Percentiles rank a stretch among this genome's conserved stretches.
These are phyloP conservation scores for Pachyrhynchus sulphureomaculatus DNA, from an alignment of 1,140 invertebrate genomes.

Conservation along the genomic window DNA sequence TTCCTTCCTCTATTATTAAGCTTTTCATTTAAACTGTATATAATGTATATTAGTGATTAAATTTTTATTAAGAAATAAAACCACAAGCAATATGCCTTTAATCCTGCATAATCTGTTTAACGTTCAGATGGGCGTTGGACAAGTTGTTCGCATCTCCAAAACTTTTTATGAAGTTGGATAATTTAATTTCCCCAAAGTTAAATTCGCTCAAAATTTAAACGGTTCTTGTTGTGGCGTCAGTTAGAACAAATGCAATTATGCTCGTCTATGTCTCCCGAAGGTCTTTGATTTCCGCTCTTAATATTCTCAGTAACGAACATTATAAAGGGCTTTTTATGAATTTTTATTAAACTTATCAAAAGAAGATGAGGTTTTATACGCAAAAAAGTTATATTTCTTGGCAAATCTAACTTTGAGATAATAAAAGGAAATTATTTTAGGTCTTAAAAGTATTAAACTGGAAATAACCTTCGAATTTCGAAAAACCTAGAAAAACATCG, in stretches of 20 bases:
- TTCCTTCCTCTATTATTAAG: too few relatives aligned
- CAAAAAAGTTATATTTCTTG: too few relatives aligned
- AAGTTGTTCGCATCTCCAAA: constrained; percentile 24
- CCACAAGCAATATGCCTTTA: constrained; percentile 6
- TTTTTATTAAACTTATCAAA: too few relatives aligned
- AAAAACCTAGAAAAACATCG: too few relatives aligned
- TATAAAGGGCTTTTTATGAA: not conserved
- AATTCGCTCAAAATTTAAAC: constrained; percentile 23
- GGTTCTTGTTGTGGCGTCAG: constrained; percentile 28
- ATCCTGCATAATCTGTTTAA: constrained; percentile 19
- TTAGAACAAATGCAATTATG: constrained; percentile 29
- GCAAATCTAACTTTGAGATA: too few relatives aligned
- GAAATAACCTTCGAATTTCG: too few relatives aligned
- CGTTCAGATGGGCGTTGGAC: constrained; percentile 19
- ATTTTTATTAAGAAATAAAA: constrained; percentile 4
- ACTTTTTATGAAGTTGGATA: constrained; percentile 32
- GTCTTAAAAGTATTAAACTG: too few relatives aligned
- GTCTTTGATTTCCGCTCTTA: constrained; percentile 23
- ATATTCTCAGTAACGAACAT: not conserved
- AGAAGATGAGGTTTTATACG: too few relatives aligned
- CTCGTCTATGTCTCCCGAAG: constrained; percentile 18
- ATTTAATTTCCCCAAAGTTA: constrained; percentile 29
- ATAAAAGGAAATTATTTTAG: too few relatives aligned
- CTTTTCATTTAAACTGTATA: too few relatives aligned
- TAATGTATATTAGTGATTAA: too few relatives aligned